These are phyloP conservation scores for Malacoraja senta DNA, from an alignment of 2,797 vertebrate species.

Conservation along the genomic window DNA sequence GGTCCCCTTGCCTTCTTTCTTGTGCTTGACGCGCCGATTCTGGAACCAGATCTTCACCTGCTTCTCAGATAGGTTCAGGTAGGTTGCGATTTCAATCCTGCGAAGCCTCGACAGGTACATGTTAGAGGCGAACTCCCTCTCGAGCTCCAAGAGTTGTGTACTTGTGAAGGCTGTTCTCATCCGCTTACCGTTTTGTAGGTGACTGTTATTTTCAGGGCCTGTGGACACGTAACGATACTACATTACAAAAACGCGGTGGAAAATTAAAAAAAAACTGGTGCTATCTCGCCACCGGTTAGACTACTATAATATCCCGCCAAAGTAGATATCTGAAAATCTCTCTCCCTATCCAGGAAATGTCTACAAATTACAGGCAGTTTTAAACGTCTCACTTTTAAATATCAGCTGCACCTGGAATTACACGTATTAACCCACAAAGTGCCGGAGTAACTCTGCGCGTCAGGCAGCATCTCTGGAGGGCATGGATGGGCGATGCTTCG, in stretches of 20 bases:
- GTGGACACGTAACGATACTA: conserved; percentile 38
- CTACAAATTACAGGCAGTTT: too few species aligned
- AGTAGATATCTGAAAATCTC: not conserved
- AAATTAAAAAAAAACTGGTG: not conserved
- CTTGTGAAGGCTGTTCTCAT: conserved; percentile 98
- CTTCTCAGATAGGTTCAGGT: conserved; percentile 90
- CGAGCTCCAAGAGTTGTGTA: conserved; percentile 92
- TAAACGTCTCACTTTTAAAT: not conserved
- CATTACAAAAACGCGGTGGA: not conserved
- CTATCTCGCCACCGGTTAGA: not conserved
- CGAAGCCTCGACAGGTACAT: conserved; percentile 94
- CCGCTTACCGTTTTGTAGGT: conserved; percentile 87
- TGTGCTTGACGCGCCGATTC: conserved; percentile 94
- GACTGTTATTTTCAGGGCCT: conserved; percentile 74
- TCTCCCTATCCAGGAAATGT: not conserved
- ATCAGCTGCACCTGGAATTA: not conserved
- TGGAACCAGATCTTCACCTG: conserved; percentile 99
- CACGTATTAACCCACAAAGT: not conserved
- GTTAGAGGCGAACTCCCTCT: conserved; percentile 92
- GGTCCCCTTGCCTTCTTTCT: conserved; percentile 89
- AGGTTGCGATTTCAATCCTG: conserved; percentile 93
- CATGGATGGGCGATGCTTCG: too few species aligned
- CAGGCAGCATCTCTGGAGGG: too few species aligned
- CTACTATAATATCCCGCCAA: not conserved
- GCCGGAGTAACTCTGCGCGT: too few species aligned